Evolutionary conservation across 2,113 vertebrate species (phyloP).

Genomic region (Atractosteus spatula): DNA sequence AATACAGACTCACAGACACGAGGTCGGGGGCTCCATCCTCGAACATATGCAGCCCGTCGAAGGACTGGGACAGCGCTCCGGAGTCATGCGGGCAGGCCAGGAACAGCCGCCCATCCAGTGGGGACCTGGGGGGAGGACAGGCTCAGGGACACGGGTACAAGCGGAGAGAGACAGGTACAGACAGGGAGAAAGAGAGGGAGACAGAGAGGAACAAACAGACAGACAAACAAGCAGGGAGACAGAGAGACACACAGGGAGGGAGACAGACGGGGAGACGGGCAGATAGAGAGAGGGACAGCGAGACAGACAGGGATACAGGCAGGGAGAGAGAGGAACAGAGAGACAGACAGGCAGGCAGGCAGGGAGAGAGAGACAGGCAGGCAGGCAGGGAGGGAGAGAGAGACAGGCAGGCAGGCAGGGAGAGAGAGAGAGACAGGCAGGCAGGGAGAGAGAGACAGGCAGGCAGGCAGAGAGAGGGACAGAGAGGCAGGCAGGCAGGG

Average conservation of each 20-base stretch:
- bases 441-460: background rate
- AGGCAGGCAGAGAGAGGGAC: background rate
- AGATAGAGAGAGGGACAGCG: background rate
- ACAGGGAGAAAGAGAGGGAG: background rate
- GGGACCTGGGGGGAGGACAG: conserved; percentile 64
- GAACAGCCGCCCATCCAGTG: conserved; percentile 80
- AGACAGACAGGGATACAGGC: background rate
- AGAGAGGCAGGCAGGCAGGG: no score
- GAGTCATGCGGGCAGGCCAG: conserved; percentile 80
- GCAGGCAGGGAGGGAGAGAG: background rate
- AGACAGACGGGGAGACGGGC: background rate
- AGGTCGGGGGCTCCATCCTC: conserved; percentile 80
- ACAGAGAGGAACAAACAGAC: background rate
- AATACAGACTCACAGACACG: conserved; percentile 66
- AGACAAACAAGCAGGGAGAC: background rate
- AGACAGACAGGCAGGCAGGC: background rate
- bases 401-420: background rate
- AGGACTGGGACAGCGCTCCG: conserved; percentile 73
- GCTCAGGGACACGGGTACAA: no score
- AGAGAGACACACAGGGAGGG: background rate
- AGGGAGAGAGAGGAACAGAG: background rate
- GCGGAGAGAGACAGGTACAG: conserved; percentile 5
- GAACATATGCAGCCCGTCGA: conserved; percentile 81
- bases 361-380: no score
- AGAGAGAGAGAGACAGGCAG: conserved; percentile 6